Base-by-base conservation (phyloP, 2,113 vertebrate genomes). In the Amia ocellicauda region DNA sequence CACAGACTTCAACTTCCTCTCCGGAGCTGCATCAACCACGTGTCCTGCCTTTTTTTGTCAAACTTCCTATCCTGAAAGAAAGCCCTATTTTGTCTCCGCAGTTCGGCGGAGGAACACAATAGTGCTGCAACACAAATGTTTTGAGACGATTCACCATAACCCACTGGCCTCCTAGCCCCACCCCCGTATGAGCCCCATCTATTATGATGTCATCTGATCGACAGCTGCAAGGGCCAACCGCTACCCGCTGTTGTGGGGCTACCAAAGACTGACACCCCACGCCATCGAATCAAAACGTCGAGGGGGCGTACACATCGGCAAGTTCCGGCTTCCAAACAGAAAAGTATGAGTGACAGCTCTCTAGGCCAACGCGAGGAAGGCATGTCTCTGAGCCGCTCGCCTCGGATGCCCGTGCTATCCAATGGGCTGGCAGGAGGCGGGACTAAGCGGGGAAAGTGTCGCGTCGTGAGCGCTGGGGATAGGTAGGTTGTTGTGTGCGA, bases 401-500 rank as follows among this genome's bases (percentile, higher is more conserved):
- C 11, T 56, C 57, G 59, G 66, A 63, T 14, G 27, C 43, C 2
- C 13, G 0, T 0, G 16, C 2, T 17, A 40, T n/a, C 88, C 84
- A 87, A 85, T 86, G 16, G 78, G 1, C 74, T 22, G 10, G 1
- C 0, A 7, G 31, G 2, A 23, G 10, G 61, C 20, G 68, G 68
- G 66, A 55, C 75, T 78, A 71, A 79, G 68, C 73, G 19, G 13
- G 72, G 3, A 20, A 1, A 22, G 49, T 22, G 29, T 66, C 52
- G 11, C 7, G 55, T 77, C 59, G 70, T 64, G 73, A 66, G 20
- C 62, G 70, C 53, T 67, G 76, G 81, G 0, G 86, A 84, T 87
- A 63, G 88, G 85, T 86, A 88, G 84, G 68, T 77, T 75, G 76
- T 72, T 84, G 79, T 78, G 79, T 79, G 80, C 85, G 83, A 82